Evolutionary conservation across 1,140 invertebrate species (phyloP).

Genomic region (Drosophila bifasciata): DNA sequence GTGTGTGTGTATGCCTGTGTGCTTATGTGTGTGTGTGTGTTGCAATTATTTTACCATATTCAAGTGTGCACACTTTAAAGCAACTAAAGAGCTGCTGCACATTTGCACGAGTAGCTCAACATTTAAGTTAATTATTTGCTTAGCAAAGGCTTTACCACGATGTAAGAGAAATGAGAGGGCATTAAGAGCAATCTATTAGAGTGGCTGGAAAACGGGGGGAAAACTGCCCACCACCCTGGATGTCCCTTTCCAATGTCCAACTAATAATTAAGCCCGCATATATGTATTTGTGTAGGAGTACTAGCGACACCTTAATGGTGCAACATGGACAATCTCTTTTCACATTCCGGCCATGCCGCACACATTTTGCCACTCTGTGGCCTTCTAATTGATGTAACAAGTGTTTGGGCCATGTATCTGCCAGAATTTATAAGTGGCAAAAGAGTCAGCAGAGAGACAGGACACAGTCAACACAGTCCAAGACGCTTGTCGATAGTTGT

Average conservation of each 20-base stretch:
- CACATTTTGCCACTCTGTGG: constrained; percentile 65
- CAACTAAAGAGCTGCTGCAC: neutral
- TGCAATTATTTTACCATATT: constrained; percentile 34
- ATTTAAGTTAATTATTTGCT: constrained; percentile 28
- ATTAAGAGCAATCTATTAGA: constrained; percentile 16
- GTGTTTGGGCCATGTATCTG: constrained; percentile 81
- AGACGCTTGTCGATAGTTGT: constrained; percentile 78
- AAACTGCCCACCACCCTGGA: no score
- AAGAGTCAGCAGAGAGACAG: constrained; percentile 67
- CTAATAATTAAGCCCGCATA: constrained; percentile 57
- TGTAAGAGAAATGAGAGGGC: neutral
- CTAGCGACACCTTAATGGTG: constrained; percentile 55
- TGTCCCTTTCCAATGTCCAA: neutral
- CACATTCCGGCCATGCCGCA: constrained; percentile 54
- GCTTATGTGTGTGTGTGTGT: constrained; percentile 10
- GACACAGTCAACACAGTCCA: constrained; percentile 64
- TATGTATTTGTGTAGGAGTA: constrained; percentile 18
- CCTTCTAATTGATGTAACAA: constrained; percentile 83
- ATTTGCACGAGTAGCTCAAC: neutral
- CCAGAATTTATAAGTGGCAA: constrained; percentile 80
- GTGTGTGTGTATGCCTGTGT: constrained; percentile 6
- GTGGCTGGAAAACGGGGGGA: constrained; percentile 18
- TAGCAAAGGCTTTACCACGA: neutral
- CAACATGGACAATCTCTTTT: constrained; percentile 58
- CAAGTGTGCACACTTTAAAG: constrained; percentile 37